phyloP scores from a whole-genome alignment of 2,113 vertebrate genomes.

The Leptobrachium leishanense region DNA sequence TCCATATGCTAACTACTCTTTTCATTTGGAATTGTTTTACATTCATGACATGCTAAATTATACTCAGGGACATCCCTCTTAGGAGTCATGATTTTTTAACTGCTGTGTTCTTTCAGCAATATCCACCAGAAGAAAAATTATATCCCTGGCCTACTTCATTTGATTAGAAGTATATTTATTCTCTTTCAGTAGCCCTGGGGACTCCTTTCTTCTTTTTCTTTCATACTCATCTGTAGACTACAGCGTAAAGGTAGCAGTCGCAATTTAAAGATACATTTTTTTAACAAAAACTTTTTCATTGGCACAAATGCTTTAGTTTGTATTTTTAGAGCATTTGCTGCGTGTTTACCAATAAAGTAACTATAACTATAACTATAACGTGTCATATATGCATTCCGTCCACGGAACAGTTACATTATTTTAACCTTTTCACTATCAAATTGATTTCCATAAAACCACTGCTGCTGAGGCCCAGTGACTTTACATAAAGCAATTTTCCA shows the following conservation, averaged over 20 bases:
- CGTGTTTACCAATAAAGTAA: too few species aligned
- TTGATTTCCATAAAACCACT: too few species aligned
- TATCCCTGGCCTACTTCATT: constrained; percentile 4
- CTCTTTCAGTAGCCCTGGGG: constrained; percentile 4
- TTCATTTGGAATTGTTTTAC: constrained; percentile 5
- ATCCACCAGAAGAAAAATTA: constrained; percentile 16
- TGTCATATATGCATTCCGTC: too few species aligned
- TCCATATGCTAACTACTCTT: not conserved
- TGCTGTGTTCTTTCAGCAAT: constrained; percentile 6
- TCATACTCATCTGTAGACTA: not conserved
- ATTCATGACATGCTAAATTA: constrained; percentile 13
- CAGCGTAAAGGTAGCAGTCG: not conserved
- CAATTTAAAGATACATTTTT: not conserved
- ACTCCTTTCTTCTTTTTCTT: not conserved
- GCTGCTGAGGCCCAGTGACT: too few species aligned
- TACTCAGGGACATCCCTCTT: not conserved
- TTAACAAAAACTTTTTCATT: not conserved
- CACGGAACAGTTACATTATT: too few species aligned
- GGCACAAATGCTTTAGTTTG: too few species aligned
- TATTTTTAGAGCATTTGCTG: too few species aligned
- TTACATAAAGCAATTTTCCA: too few species aligned
- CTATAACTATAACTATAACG: too few species aligned
- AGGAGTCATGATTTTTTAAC: not conserved
- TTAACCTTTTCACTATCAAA: too few species aligned
- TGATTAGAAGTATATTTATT: constrained; percentile 6